A percentile compares a stretch with the other conserved stretches of the same genome.
Conservation (phyloP, 1,140 invertebrate species). For the Oncopeltus fasciatus region DNA sequence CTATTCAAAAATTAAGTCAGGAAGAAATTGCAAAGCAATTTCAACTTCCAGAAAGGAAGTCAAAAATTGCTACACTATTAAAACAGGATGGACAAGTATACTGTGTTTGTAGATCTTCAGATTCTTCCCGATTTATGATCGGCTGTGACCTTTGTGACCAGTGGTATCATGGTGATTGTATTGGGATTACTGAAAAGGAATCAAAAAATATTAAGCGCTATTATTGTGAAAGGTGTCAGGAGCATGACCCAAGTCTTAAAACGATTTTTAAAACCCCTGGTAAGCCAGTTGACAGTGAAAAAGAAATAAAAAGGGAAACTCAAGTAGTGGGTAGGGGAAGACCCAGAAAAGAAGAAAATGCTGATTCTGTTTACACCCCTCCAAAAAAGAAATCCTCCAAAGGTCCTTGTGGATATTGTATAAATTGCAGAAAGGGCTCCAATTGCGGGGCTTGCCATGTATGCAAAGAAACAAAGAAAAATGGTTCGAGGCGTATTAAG, state of each 20-base stretch:
- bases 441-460: constrained; percentile 79
- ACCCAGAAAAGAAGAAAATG: neutral
- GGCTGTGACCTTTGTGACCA: constrained; percentile 94
- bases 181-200: constrained; percentile 84
- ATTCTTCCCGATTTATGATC: constrained; percentile 91
- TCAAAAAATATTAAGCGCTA: constrained; percentile 87
- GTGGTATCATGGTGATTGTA: constrained; percentile 97
- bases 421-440: constrained; percentile 60
- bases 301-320: no score
- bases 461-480: constrained; percentile 47
- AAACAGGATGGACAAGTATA: constrained; percentile 81
- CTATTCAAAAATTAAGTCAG: constrained; percentile 22
- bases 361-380: neutral
- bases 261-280: constrained; percentile 20
- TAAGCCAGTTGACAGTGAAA: neutral
- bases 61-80: constrained; percentile 75
- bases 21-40: constrained; percentile 83
- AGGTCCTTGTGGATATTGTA: constrained; percentile 64
- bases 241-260: constrained; percentile 57
- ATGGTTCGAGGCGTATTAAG: constrained; percentile 37
- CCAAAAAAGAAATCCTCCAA: neutral
- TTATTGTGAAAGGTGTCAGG: constrained; percentile 61
- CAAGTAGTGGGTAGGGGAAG: neutral
- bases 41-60: constrained; percentile 74
- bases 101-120: constrained; percentile 88